Evolutionary conservation across 2,888 invertebrate genomes (phyloP).

Genomic region (Apodemia zela): DNA sequence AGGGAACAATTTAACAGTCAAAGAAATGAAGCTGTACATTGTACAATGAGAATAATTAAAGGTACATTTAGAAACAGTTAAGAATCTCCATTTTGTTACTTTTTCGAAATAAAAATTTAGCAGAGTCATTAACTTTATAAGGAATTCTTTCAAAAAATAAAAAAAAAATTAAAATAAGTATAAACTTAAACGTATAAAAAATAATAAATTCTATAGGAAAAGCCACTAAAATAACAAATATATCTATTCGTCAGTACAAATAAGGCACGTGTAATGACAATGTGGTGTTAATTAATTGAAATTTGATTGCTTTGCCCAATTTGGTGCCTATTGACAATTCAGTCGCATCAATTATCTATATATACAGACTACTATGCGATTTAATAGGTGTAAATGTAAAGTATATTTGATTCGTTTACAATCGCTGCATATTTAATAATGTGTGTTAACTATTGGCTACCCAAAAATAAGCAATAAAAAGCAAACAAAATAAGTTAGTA

Average conservation of each 20-base stretch:
- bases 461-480: not conserved
- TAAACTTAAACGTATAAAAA: too few relatives aligned
- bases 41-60: too few relatives aligned
- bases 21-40: too few relatives aligned
- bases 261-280: constrained; percentile 40
- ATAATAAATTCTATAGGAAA: not conserved
- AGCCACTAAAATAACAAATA: not conserved
- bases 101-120: too few relatives aligned
- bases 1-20: too few relatives aligned
- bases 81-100: too few relatives aligned
- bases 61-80: too few relatives aligned
- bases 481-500: too few relatives aligned
- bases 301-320: constrained; percentile 64
- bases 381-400: not conserved
- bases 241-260: constrained; percentile 13
- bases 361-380: constrained; percentile 42
- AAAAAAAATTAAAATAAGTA: too few relatives aligned
- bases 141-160: too few relatives aligned
- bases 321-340: constrained; percentile 61
- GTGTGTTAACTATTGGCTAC: not conserved
- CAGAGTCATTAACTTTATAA: too few relatives aligned
- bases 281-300: constrained; percentile 54
- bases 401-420: not conserved
- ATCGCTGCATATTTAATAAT: too few relatives aligned
- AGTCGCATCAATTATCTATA: constrained; percentile 54